Evolutionary conservation across 2,888 invertebrate genomes (phyloP).

Genomic region (Diarsia rubi): DNA sequence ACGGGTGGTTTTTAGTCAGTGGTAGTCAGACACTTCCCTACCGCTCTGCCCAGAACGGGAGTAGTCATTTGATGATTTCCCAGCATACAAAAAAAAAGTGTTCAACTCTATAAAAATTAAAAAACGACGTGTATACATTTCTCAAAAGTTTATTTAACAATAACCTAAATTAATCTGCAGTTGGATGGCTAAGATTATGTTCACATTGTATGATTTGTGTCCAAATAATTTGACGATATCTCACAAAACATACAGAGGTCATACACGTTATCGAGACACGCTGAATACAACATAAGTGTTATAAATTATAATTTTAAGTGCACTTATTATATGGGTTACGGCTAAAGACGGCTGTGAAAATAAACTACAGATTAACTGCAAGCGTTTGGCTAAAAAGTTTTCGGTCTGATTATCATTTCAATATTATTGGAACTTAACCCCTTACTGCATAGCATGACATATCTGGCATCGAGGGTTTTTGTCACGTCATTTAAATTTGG

Average conservation of each 20-base stretch:
- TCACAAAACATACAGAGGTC: neutral
- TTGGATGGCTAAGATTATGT: constrained; percentile 28
- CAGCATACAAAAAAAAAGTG: no score
- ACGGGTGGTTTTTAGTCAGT: no score
- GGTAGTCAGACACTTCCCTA: no score
- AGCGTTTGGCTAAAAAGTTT: neutral
- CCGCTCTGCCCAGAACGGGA: no score
- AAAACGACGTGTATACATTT: neutral
- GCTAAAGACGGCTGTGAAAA: neutral
- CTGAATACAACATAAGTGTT: neutral
- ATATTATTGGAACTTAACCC: no score
- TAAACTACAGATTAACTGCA: neutral
- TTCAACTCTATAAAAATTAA: neutral
- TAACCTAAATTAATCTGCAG: constrained; percentile 9
- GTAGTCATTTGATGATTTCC: no score
- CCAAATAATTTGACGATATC: neutral
- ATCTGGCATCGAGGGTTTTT: no score
- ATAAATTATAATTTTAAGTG: constrained; percentile 23
- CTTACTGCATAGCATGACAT: no score
- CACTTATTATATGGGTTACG: constrained; percentile 5
- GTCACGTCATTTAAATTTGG: no score
- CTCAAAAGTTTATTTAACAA: constrained; percentile 30
- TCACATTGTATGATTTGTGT: neutral
- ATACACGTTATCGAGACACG: neutral
- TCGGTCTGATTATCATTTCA: neutral